phyloP scores from a whole-genome alignment of 2,113 vertebrate species.

The Arvicanthis niloticus region DNA sequence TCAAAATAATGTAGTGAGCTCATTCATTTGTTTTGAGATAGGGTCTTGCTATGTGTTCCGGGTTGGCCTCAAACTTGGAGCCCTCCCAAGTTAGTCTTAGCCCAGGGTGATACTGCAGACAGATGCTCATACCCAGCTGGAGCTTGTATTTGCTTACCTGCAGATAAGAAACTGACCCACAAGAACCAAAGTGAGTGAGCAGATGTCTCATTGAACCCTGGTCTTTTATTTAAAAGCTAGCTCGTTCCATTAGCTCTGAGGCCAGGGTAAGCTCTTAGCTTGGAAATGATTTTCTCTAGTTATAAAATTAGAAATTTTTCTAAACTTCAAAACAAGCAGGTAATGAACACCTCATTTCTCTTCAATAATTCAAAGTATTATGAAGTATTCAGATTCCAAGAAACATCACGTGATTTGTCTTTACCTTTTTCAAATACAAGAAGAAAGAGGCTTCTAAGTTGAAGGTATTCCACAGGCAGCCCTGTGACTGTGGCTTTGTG shows the following conservation, averaged over 20 bases:
- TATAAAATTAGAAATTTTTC: slow-evolving; percentile 43
- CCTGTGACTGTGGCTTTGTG: not conserved
- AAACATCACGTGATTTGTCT: not conserved
- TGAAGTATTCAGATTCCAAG: not conserved
- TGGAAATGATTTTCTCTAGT: slow-evolving; percentile 15
- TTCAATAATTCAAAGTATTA: not conserved
- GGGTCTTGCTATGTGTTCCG: not conserved
- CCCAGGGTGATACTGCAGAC: not conserved
- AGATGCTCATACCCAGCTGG: not conserved
- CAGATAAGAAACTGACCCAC: not conserved
- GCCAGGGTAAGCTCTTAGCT: not conserved
- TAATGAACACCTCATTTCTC: not conserved
- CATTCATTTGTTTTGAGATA: not conserved
- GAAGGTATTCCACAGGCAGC: not conserved
- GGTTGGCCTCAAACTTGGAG: not conserved
- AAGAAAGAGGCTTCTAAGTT: not conserved
- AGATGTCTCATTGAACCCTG: not conserved
- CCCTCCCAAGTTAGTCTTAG: not conserved
- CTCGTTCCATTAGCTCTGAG: not conserved
- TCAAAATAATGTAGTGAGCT: not conserved
- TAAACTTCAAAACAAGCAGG: slow-evolving; percentile 3
- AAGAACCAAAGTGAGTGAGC: not conserved
- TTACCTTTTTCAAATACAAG: not conserved
- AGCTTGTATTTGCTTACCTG: not conserved
- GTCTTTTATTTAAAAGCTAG: not conserved